phyloP scores from a whole-genome alignment of 2,888 invertebrate species.

The Campoletis raptor region DNA sequence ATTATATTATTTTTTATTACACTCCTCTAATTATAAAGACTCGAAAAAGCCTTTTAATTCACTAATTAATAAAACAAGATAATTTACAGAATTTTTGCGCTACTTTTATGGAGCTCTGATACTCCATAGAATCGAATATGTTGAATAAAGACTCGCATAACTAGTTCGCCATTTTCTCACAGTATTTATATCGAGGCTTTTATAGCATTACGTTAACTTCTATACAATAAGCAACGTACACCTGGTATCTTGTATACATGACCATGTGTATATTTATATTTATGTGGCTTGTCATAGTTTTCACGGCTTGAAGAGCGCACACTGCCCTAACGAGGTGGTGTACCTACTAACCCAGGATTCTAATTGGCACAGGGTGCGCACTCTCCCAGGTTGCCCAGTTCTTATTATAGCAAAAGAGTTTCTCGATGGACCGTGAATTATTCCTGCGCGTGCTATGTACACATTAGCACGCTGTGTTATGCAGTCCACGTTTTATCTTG shows the following conservation, averaged over 20 bases:
- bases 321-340: constrained; percentile 51
- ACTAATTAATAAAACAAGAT: background rate
- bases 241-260: background rate
- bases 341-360: constrained; percentile 61
- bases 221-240: constrained; percentile 11
- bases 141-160: constrained; percentile 13
- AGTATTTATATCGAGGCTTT: constrained; percentile 31
- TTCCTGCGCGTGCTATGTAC: constrained; percentile 28
- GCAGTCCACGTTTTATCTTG: constrained; percentile 23
- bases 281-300: constrained; percentile 52
- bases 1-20: background rate
- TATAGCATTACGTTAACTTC: constrained; percentile 22
- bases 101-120: background rate
- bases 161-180: constrained; percentile 47
- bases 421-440: constrained; percentile 57
- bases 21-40: background rate
- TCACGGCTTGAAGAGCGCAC: constrained; percentile 49
- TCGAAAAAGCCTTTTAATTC: background rate
- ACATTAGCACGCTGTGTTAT: constrained; percentile 30
- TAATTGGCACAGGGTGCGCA: constrained; percentile 55
- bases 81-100: background rate
- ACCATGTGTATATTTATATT: constrained; percentile 1
- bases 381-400: constrained; percentile 29
- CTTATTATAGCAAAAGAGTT: constrained; percentile 18
- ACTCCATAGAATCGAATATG: background rate